Percentiles rank a stretch among this genome's conserved stretches.
Evolutionary conservation across 2,113 vertebrate species (phyloP).

Genomic region (Haemorhous mexicanus): DNA sequence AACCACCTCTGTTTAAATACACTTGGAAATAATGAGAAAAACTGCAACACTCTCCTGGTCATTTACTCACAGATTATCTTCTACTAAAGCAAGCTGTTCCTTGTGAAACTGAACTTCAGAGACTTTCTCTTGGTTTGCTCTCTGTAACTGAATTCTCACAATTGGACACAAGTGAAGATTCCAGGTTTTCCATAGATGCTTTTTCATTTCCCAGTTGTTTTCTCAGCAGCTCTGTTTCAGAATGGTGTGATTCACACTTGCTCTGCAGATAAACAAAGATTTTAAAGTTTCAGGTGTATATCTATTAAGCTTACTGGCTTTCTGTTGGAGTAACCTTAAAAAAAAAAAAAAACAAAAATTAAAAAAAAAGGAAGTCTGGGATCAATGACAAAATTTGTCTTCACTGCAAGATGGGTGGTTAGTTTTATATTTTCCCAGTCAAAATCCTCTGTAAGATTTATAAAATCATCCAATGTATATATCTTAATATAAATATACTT

Average conservation of each 20-base stretch:
- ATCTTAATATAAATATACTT: background rate
- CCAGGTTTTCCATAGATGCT: conserved; percentile 73
- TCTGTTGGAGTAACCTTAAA: background rate
- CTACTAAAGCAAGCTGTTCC: conserved; percentile 74
- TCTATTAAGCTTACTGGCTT: background rate
- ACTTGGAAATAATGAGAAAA: background rate
- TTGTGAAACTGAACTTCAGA: conserved; percentile 77
- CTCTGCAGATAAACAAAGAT: conserved; percentile 69
- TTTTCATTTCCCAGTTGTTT: conserved; percentile 79
- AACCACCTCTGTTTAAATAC: background rate
- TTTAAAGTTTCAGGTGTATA: background rate
- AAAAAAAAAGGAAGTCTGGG: background rate
- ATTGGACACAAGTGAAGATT: conserved; percentile 69
- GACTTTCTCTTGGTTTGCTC: conserved; percentile 73
- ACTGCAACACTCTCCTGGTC: background rate
- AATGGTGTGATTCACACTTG: conserved; percentile 68
- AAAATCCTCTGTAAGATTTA: background rate
- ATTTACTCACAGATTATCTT: conserved; percentile 77
- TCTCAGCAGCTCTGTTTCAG: conserved; percentile 76
- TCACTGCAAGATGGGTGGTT: background rate
- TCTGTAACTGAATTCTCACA: conserved; percentile 72
- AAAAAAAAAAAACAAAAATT: background rate
- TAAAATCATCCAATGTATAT: background rate
- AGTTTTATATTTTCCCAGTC: background rate
- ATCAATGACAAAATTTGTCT: background rate